phyloP scores from a whole-genome alignment of 2,797 vertebrate species.

The Sebastolobus altivelis region DNA sequence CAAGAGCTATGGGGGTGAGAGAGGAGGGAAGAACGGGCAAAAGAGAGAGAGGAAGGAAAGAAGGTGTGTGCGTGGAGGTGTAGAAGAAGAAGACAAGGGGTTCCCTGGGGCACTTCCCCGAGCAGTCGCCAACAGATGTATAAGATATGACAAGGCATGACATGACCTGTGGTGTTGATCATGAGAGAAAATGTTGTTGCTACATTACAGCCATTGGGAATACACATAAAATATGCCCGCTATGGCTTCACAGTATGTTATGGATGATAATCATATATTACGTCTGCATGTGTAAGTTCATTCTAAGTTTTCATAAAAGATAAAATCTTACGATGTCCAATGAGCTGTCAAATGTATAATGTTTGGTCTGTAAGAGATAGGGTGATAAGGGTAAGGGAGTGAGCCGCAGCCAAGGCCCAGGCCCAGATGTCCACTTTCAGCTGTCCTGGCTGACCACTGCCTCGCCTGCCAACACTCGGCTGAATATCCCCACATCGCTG shows the following conservation, averaged over 20 bases:
- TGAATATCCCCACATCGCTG: constrained; percentile 80
- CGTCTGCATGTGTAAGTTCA: constrained; percentile 46
- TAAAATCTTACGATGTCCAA: constrained; percentile 65
- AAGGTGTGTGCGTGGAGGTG: constrained; percentile 41
- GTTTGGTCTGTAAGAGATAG: constrained; percentile 59
- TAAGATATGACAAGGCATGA: constrained; percentile 53
- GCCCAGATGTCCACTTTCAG: constrained; percentile 81
- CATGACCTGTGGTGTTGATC: constrained; percentile 54
- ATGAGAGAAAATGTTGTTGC: constrained; percentile 45
- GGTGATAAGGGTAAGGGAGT: constrained; percentile 63
- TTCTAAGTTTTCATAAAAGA: constrained; percentile 59
- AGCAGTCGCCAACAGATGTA: constrained; percentile 61
- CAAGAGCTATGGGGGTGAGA: constrained; percentile 78
- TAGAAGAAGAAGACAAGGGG: constrained; percentile 59
- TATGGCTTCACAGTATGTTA: constrained; percentile 23
- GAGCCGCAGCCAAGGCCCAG: constrained; percentile 59
- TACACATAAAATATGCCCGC: constrained; percentile 44
- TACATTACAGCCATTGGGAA: constrained; percentile 20
- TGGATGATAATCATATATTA: constrained; percentile 57
- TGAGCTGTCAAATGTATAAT: constrained; percentile 60
- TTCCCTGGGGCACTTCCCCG: constrained; percentile 73
- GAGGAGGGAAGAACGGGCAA: constrained; percentile 66
- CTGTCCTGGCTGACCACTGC: constrained; percentile 78
- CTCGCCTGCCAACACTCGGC: constrained; percentile 79
- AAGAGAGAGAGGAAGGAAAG: constrained; percentile 35